Evolutionary conservation across 2,797 vertebrate species (phyloP), one percentile per base, ranked within the genome.

Genomic region (Aselliscus stoliczkanus): DNA sequence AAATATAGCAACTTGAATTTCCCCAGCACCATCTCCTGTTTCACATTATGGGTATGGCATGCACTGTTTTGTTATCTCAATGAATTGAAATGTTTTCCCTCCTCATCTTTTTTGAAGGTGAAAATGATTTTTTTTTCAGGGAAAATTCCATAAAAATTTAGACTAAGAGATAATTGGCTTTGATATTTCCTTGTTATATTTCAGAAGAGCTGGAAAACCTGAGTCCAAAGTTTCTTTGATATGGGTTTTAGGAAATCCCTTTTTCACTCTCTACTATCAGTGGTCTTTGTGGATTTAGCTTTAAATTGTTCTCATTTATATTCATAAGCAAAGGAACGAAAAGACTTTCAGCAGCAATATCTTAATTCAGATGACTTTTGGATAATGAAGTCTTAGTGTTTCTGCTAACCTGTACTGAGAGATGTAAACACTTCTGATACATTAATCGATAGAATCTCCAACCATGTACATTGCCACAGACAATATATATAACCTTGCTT

Each of bases 221-320:
- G 42, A 76, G 39, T 72, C 5, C 34, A 62, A 73, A 86, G 52
- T 94, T 87, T 23, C 37, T 86, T 93, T 94, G 31, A 62, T 79
- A 34, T 27, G 13, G 29, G 18, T 73, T 92, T 88, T 58, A 21
- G 91, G 52, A 94, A 83, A 88, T 75, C 1, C 6, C 20, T 39
- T 77, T n/a, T 80, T 70, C 27, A 54, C 77, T 88, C 60, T 79
- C 50, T 50, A 39, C 10, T 65, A 50, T 67, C 47, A 56, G 21
- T 88, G 84, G 39, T 79, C 29, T 94, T 96, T 25, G n/a, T 69
- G 62, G 6, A 54, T 94, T 97, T 91, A 91, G 56, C 80, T 97
- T 96, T 34, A 96, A 60, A 85, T 95, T 93, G 94, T 65, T 81
- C 90, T 97, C 60, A 29, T 44, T 97, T 94, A 76, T 90, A 92